phyloP scores from a whole-genome alignment of 1,140 invertebrate species.

The Aethina tumida region DNA sequence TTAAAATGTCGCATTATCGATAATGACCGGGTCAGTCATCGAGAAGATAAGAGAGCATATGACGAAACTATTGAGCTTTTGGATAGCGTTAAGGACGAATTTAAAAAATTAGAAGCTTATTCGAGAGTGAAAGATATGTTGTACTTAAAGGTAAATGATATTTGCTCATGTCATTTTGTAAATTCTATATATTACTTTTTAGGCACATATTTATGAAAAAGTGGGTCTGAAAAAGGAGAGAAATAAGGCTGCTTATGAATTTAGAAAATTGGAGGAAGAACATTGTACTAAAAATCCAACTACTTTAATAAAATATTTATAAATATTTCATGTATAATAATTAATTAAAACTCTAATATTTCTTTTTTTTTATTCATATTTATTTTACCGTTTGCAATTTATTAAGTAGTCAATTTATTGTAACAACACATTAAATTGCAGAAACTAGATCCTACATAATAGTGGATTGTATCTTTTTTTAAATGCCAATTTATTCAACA shows the following conservation, averaged over 20 bases:
- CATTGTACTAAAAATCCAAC: constrained; percentile 40
- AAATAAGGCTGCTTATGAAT: constrained; percentile 65
- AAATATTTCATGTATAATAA: too few relatives aligned
- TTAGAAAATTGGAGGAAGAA: constrained; percentile 56
- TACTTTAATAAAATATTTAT: constrained; percentile 28
- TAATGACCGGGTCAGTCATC: constrained; percentile 34
- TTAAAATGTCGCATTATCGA: constrained; percentile 59
- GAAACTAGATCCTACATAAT: too few relatives aligned
- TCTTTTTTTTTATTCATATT: too few relatives aligned
- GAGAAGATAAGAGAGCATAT: constrained; percentile 44
- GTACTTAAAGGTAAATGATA: constrained; percentile 49
- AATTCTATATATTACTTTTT: constrained; percentile 35
- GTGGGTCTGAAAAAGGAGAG: constrained; percentile 52
- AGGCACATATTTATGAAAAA: constrained; percentile 57
- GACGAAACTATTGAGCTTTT: constrained; percentile 52
- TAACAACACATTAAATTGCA: too few relatives aligned
- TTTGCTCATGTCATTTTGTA: constrained; percentile 1
- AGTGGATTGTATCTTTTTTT: too few relatives aligned
- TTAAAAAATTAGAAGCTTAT: constrained; percentile 63
- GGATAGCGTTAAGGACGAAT: constrained; percentile 53
- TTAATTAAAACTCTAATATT: too few relatives aligned
- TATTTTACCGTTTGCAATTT: too few relatives aligned
- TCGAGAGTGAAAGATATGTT: constrained; percentile 60
- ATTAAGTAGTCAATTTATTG: too few relatives aligned
- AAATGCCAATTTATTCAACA: too few relatives aligned